Base-by-base conservation (phyloP, 2,113 vertebrate genomes). In the Apus apus region DNA sequence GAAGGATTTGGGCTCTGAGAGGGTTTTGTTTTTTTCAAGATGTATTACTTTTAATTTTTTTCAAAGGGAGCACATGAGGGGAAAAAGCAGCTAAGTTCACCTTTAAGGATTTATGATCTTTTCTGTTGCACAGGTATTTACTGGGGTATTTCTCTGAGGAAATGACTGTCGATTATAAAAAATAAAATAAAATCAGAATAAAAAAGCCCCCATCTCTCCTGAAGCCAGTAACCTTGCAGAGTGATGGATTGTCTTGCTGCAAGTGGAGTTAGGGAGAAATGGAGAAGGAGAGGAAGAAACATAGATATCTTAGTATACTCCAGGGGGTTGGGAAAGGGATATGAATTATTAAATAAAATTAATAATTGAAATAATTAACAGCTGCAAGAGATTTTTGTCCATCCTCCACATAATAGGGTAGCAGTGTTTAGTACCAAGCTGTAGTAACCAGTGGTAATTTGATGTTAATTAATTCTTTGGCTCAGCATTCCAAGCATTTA, bases 331-430 rank as follows among this genome's bases (percentile, higher is more conserved):
- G 91, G 77, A 81, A 92, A 91, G 90, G 84, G 78, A 67, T 89
- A 97, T 97, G 96, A 96, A 97, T 96, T 97, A 97, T 97, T 96
- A 97, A 97, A 32, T 96, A 90, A 85, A 96, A 96, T 97, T 97
- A 97, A 96, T 97, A 96, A 97, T 97, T 97, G 94, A 97, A 95
- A 95, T 96, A 95, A 97, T 97, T 97, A 97, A 97, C 93, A 96
- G 94, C 95, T 94, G 94, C 57, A 11, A 96, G 93, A 92, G 87
- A 68, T 91, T 93, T 94, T 93, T 95, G 96, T 95, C 95, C 95
- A 46, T 93, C 83, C 88, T 92, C 67, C 68, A 32, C 78, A 54
- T 95, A 95, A 96, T 91, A 71, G 70, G 71, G 48, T 48, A 95
- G 90, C 40, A 85, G 90, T 94, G 95, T 90, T 96, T 92, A 92